Percentiles rank a stretch among this genome's conserved stretches.
These are phyloP conservation scores for Catharus minimus DNA, from an alignment of 2,113 vertebrate species.

Conservation along the genomic window DNA sequence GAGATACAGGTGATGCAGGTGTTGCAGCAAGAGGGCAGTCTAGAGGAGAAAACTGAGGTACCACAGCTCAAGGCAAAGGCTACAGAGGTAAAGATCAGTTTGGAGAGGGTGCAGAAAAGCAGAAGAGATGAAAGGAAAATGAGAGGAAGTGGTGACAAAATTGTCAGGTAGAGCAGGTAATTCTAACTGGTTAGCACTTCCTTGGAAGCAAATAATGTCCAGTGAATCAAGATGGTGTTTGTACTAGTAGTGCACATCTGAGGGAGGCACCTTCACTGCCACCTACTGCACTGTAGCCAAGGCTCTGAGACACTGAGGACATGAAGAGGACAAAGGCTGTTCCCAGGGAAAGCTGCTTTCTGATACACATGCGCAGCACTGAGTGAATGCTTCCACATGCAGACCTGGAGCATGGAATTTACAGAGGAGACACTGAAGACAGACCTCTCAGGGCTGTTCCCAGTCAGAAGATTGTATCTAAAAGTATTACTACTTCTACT, in stretches of 20 bases:
- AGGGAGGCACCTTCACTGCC: background rate
- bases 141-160: background rate
- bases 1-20: background rate
- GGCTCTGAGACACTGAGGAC: background rate
- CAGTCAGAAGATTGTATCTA: background rate
- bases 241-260: background rate
- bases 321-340: background rate
- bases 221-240: background rate
- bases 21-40: background rate
- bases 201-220: background rate
- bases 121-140: background rate
- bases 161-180: background rate
- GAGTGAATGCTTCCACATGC: rapidly evolving
- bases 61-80: background rate
- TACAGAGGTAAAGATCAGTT: background rate
- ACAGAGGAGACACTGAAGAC: rapidly evolving
- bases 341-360: background rate
- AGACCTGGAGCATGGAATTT: rapidly evolving
- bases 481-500: background rate
- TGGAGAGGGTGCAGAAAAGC: background rate
- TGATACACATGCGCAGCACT: background rate
- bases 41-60: background rate
- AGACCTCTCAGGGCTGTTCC: background rate
- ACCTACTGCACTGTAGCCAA: background rate
- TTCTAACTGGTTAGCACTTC: background rate